Evolutionary conservation across 1,140 invertebrate genomes (phyloP), one percentile per base, ranked within the genome.

Genomic region (Hypsibius dujardini): DNA sequence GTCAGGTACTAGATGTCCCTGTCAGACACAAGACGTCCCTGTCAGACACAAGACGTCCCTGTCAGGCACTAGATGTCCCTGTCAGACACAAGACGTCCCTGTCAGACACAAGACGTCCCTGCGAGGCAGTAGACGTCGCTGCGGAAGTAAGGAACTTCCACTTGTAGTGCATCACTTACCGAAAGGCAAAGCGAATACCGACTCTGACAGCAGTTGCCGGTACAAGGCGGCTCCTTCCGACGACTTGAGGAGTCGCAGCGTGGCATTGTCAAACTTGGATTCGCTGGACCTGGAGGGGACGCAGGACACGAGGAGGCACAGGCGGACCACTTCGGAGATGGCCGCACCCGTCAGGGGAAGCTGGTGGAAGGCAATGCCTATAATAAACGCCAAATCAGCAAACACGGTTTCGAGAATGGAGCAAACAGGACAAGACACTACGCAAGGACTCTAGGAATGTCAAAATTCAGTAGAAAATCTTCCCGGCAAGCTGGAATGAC

Each of bases 151-250:
- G n/a, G n/a, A n/a, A n/a, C n/a, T n/a, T n/a, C 50, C 7, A 56
- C 7, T n/a, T 56, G 7, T 56, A 56, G 50, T 7, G 50, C 50
- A n/a, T 67, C 3, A 67, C 62, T 14, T 67, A 67, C 62, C 62
- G 62, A 67, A 67, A 7, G 62, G 45, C 62, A 67, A 42, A 7
- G 62, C 62, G 45, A 67, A 67, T 3, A 67, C 62, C 3, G 62
- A 67, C 42, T 67, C 3, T 3, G 7, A 7, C 3, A 14, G 45
- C 3, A 67, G 12, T 42, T 14, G 3, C 62, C 62, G 7, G 45
- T 67, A 67, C 7, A 67, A 3, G 3, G 7, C 7, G 12, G 42
- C 7, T 3, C 62, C 62, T 42, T 3, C 62, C 7, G 62, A 42
- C 7, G 62, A 14, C 62, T 67, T 67, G 7, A 67, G 62, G 3